Evolutionary conservation across 2,888 invertebrate species (phyloP).

Genomic region (Tineola bisselliella): DNA sequence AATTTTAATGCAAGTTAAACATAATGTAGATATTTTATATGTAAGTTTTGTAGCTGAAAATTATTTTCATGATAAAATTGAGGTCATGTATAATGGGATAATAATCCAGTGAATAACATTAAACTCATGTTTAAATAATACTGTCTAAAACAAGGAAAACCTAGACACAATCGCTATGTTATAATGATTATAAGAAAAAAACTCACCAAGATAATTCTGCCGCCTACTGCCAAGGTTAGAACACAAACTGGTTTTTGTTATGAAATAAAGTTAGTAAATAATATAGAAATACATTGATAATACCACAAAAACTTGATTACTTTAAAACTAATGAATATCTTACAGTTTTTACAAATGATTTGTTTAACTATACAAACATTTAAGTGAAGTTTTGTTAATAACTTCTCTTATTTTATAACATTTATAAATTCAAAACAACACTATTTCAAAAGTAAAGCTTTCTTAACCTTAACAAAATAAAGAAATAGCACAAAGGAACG

Average conservation of each 20-base stretch:
- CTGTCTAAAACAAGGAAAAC: neutral
- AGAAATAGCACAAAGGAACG: neutral
- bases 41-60: no score
- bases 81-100: no score
- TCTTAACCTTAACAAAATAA: constrained; percentile 2
- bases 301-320: neutral
- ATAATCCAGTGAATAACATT: no score
- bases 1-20: no score
- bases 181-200: neutral
- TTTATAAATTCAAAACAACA: neutral
- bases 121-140: neutral
- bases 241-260: neutral
- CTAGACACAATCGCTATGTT: neutral
- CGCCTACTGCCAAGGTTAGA: constrained; percentile 2
- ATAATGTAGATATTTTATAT: no score
- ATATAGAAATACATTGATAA: neutral
- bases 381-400: neutral
- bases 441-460: neutral
- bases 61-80: no score
- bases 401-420: neutral
- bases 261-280: neutral
- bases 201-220: neutral
- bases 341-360: neutral
- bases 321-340: neutral
- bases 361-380: neutral